A percentile compares a stretch with the other conserved stretches of the same genome.
These are phyloP conservation scores for Lordiphosa stackelbergi DNA, from an alignment of 1,140 invertebrate species.

Conservation along the genomic window DNA sequence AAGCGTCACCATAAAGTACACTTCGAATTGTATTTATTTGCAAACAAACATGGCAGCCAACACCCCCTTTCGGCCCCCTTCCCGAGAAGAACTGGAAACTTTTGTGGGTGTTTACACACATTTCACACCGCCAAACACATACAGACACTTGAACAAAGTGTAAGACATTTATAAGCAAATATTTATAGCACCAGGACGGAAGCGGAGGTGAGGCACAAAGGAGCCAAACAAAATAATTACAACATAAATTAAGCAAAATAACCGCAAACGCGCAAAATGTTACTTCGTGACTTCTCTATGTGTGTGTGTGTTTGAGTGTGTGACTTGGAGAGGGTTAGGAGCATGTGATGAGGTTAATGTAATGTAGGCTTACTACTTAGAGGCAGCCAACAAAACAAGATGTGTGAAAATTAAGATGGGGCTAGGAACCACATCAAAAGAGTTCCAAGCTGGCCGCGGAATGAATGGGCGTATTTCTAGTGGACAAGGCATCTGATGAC, in stretches of 20 bases:
- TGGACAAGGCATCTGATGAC: too few relatives aligned
- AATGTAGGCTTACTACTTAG: constrained; percentile 2
- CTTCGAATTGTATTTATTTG: constrained; percentile 61
- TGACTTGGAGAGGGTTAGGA: constrained; percentile 10
- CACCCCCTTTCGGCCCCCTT: neutral
- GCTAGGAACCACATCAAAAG: too few relatives aligned
- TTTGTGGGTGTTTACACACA: constrained; percentile 51
- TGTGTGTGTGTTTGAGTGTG: constrained; percentile 6
- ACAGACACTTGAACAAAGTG: constrained; percentile 49
- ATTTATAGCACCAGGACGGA: constrained; percentile 38
- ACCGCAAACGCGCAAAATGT: constrained; percentile 58
- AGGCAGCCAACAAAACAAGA: neutral
- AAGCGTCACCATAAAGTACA: constrained; percentile 56
- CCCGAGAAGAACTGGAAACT: constrained; percentile 10
- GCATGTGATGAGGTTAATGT: constrained; percentile 13
- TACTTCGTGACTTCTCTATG: constrained; percentile 45
- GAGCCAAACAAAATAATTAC: constrained; percentile 52
- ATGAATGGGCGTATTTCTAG: too few relatives aligned
- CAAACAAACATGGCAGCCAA: constrained; percentile 43
- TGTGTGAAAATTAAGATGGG: too few relatives aligned
- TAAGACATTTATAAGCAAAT: constrained; percentile 58
- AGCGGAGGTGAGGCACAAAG: neutral
- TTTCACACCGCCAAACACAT: constrained; percentile 36
- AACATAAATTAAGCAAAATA: constrained; percentile 62
- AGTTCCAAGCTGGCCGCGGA: too few relatives aligned